Conservation (phyloP, 1,140 invertebrate species). For the Gryon sp. region DNA sequence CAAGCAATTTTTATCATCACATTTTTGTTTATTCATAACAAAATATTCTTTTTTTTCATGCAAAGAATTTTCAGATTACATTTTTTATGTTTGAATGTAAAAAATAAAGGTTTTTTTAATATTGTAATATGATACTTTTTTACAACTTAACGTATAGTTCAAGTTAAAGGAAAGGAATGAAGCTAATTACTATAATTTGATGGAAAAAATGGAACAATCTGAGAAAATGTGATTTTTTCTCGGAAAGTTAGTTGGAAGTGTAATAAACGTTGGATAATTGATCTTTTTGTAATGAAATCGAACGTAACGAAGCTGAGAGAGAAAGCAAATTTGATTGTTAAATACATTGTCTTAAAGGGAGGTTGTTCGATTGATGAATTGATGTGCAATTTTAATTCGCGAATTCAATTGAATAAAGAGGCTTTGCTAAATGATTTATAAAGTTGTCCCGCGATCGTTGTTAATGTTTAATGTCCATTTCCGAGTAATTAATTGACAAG, state of each 20-base stretch:
- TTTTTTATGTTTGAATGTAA: too few relatives aligned
- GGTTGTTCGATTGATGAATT: slow-evolving; percentile 21
- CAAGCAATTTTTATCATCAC: too few relatives aligned
- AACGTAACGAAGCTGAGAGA: slow-evolving; percentile 24
- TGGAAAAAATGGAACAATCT: too few relatives aligned
- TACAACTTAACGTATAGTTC: too few relatives aligned
- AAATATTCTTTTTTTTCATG: too few relatives aligned
- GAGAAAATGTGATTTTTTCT: too few relatives aligned
- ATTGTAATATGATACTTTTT: too few relatives aligned
- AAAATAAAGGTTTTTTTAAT: too few relatives aligned
- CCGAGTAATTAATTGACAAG: neutral
- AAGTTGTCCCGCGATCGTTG: neutral
- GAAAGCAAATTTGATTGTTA: slow-evolving; percentile 32
- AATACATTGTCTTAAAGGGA: slow-evolving; percentile 7
- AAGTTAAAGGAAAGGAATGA: too few relatives aligned
- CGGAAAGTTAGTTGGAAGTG: slow-evolving; percentile 3
- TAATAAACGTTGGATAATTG: slow-evolving; percentile 26
- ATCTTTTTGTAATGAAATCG: slow-evolving; percentile 23
- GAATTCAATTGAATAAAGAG: slow-evolving; percentile 6
- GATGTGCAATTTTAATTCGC: slow-evolving; percentile 5
- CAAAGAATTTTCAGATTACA: too few relatives aligned
- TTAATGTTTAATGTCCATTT: slow-evolving; percentile 14
- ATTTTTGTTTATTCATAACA: too few relatives aligned
- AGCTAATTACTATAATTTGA: too few relatives aligned
- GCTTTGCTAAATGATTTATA: slow-evolving; percentile 2